Evolutionary conservation across 1,140 invertebrate genomes (phyloP).

Genomic region (Campodea augens): DNA sequence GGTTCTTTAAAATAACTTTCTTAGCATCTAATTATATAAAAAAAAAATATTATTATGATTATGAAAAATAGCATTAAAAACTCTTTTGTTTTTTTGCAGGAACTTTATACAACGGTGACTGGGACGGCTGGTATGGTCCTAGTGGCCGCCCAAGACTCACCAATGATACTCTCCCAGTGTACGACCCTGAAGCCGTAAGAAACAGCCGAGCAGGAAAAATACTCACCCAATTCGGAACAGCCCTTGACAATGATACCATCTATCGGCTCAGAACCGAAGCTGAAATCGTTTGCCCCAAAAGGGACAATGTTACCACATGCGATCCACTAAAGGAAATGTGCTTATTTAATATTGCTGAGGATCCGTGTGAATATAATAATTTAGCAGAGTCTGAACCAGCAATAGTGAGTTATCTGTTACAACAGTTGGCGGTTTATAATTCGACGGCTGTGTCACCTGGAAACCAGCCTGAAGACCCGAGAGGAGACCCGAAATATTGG

Average conservation of each 20-base stretch:
- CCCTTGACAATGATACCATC: too few species aligned
- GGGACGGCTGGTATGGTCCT: constrained; percentile 71
- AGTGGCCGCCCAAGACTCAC: constrained; percentile 42
- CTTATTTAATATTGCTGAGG: constrained; percentile 52
- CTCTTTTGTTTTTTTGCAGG: constrained; percentile 28
- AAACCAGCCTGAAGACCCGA: constrained; percentile 24
- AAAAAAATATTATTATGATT: not conserved
- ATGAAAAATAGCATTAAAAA: constrained; percentile 1
- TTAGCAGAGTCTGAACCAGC: constrained; percentile 24
- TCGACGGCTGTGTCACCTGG: constrained; percentile 20
- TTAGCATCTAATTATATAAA: too few species aligned
- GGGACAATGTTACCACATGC: constrained; percentile 30
- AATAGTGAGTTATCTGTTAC: constrained; percentile 17
- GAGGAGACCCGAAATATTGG: constrained; percentile 20
- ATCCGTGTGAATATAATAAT: constrained; percentile 71
- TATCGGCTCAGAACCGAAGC: too few species aligned
- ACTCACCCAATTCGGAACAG: too few species aligned
- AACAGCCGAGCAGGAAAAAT: too few species aligned
- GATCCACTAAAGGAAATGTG: constrained; percentile 41
- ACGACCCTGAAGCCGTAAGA: too few species aligned
- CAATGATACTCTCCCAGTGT: too few species aligned
- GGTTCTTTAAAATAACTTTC: too few species aligned
- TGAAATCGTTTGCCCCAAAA: too few species aligned
- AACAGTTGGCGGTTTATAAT: constrained; percentile 19
- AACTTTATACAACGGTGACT: constrained; percentile 46